A percentile compares a stretch with the other conserved stretches of the same genome.
phyloP scores from a whole-genome alignment of 2,113 vertebrate species.

The Regulus satrapa region DNA sequence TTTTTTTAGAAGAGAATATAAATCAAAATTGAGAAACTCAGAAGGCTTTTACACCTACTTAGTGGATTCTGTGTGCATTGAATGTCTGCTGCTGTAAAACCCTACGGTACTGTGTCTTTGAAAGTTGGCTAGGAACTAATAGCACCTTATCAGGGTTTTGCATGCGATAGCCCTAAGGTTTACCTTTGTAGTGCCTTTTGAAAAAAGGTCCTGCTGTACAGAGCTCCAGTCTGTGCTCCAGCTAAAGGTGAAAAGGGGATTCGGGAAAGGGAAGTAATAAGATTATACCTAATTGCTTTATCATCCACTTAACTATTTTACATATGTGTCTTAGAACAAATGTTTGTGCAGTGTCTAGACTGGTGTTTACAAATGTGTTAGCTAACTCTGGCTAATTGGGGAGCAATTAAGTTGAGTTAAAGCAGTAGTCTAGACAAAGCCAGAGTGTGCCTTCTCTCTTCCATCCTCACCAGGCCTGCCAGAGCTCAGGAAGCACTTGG shows the following conservation, averaged over 20 bases:
- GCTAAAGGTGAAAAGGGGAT: neutral
- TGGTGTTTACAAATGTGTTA: conserved; percentile 38
- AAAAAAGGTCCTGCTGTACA: neutral
- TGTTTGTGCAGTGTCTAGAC: conserved; percentile 47
- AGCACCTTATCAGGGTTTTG: conserved; percentile 54
- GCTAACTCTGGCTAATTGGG: conserved; percentile 48
- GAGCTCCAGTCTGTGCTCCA: neutral
- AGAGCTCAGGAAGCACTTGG: rapidly evolving
- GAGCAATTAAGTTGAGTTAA: conserved; percentile 42
- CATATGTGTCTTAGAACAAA: conserved; percentile 41
- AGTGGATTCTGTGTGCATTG: neutral
- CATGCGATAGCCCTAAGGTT: conserved; percentile 48
- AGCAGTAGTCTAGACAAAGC: conserved; percentile 13
- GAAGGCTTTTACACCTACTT: conserved; percentile 33
- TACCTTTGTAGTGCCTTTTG: conserved; percentile 46
- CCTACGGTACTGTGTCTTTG: neutral
- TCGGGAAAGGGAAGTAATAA: neutral
- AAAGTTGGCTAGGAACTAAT: conserved; percentile 43
- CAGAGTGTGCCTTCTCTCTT: neutral
- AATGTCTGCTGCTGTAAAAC: conserved; percentile 16
- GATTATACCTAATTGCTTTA: conserved; percentile 48
- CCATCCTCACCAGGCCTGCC: neutral
- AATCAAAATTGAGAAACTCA: conserved; percentile 36
- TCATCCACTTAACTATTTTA: conserved; percentile 43
- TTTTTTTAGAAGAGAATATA: conserved; percentile 24